phyloP scores from a whole-genome alignment of 2,888 invertebrate genomes.

The Dichetophora obliterata region DNA sequence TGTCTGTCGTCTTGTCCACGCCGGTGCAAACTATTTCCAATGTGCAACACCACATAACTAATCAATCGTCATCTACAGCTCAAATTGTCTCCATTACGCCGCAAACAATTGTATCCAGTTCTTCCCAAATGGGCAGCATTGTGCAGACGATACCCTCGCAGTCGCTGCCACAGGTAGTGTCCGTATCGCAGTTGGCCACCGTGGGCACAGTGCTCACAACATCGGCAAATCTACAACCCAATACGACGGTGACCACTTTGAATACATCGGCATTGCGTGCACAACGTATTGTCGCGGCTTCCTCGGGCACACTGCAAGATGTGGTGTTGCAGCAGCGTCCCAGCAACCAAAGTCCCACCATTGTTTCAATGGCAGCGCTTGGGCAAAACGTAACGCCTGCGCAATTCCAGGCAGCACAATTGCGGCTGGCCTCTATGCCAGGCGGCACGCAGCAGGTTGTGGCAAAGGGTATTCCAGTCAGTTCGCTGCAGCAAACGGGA shows the following conservation, averaged over 20 bases:
- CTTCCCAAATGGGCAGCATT: constrained; percentile 62
- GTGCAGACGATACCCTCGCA: constrained; percentile 67
- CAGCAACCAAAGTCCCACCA: constrained; percentile 67
- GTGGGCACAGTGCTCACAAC: constrained; percentile 68
- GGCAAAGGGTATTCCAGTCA: constrained; percentile 66
- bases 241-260: constrained; percentile 64
- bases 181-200: constrained; percentile 69
- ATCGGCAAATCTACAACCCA: constrained; percentile 62
- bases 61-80: constrained; percentile 52
- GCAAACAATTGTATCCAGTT: constrained; percentile 61
- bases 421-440: constrained; percentile 65
- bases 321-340: constrained; percentile 67
- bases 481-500: constrained; percentile 64
- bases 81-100: constrained; percentile 69
- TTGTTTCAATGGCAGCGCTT: constrained; percentile 68
- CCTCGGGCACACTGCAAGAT: constrained; percentile 64
- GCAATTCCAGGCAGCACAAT: constrained; percentile 67
- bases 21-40: constrained; percentile 65
- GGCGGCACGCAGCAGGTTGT: constrained; percentile 63
- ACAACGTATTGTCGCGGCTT: constrained; percentile 66
- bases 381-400: constrained; percentile 62
- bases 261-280: constrained; percentile 66
- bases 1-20: constrained; percentile 69
- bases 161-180: constrained; percentile 68
- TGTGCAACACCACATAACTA: constrained; percentile 51